Evolutionary conservation across 2,888 invertebrate species (phyloP).

Genomic region (Phragmatobia fuliginosa): DNA sequence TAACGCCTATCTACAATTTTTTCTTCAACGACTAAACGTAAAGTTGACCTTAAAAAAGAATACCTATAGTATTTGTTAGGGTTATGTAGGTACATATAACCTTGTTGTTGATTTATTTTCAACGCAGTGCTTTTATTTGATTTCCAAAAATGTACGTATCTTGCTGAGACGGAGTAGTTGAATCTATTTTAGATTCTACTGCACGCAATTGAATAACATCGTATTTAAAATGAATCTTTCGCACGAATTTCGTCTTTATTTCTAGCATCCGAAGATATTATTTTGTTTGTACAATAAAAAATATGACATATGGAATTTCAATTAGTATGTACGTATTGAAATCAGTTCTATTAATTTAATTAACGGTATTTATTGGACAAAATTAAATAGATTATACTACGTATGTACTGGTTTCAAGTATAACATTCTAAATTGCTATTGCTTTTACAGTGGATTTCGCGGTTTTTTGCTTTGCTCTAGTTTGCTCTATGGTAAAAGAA

Average conservation of each 20-base stretch:
- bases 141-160: constrained; percentile 85
- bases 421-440: constrained; percentile 23
- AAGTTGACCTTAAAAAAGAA: constrained; percentile 64
- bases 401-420: constrained; percentile 23
- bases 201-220: constrained; percentile 71
- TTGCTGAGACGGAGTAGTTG: constrained; percentile 72
- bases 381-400: constrained; percentile 54
- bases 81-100: constrained; percentile 75
- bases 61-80: constrained; percentile 52
- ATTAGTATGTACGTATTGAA: constrained; percentile 31
- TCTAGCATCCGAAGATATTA: constrained; percentile 43
- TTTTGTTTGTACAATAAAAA: constrained; percentile 50
- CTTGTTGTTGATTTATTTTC: constrained; percentile 77
- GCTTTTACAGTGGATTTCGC: background rate
- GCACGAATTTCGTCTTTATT: constrained; percentile 68
- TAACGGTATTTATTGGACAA: constrained; percentile 57
- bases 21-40: constrained; percentile 55
- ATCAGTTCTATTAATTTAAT: constrained; percentile 47
- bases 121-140: constrained; percentile 78
- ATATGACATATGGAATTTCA: constrained; percentile 52
- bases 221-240: constrained; percentile 61
- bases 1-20: constrained; percentile 36
- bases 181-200: constrained; percentile 77
- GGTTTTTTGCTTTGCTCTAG: background rate
- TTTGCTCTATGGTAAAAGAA: constrained; percentile 2